Evolutionary conservation across 1,140 invertebrate genomes (phyloP), one percentile per base, ranked within the genome.

Genomic region (Halesus radiatus): DNA sequence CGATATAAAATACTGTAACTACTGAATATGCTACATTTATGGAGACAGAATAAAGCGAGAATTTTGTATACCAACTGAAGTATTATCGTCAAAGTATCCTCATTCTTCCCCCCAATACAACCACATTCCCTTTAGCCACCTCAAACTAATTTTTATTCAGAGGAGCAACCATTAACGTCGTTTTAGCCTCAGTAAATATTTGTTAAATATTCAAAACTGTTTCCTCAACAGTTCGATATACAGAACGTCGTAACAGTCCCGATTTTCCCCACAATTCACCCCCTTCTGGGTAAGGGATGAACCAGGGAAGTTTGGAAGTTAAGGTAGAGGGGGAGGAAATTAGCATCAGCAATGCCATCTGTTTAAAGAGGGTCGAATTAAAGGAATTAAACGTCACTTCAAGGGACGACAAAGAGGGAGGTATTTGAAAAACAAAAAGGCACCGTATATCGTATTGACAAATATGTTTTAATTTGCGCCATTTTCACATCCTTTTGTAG

Each of bases 151-250:
- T 72, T 45, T 72, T 72, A 72, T 72, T 45, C 68, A n/a, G 50
- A 52, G 37, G 32, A 72, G 37, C 68, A 26, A 20, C 60, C 52
- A 29, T 56, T 54, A 74, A 74, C 72, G 20, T 53, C 75, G 32
- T 53, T 72, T 66, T 56, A 50, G 64, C 74, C 50, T 80, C 74
- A 13, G 79, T 80, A 80, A 80, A 80, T 80, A 80, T 80, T 80
- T 80, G 79, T 77, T 80, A 80, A 80, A 80, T 80, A 80, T 80
- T 80, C 79, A 80, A 79, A 80, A 80, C 79, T 56, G 79, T 80
- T 80, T 76, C 79, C 23, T 20, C 18, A 32, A 52, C 52, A 37
- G 15, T 23, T 23, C 18, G 22, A 32, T 8, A 23, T 53, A 58
- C 22, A 60, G 58, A 72, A 79, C n/a, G 78, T 4, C 68, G 5